Percentiles rank a stretch among this genome's conserved stretches.
Conservation (phyloP, 1,140 invertebrate genomes). For the Sinonovacula constricta region DNA sequence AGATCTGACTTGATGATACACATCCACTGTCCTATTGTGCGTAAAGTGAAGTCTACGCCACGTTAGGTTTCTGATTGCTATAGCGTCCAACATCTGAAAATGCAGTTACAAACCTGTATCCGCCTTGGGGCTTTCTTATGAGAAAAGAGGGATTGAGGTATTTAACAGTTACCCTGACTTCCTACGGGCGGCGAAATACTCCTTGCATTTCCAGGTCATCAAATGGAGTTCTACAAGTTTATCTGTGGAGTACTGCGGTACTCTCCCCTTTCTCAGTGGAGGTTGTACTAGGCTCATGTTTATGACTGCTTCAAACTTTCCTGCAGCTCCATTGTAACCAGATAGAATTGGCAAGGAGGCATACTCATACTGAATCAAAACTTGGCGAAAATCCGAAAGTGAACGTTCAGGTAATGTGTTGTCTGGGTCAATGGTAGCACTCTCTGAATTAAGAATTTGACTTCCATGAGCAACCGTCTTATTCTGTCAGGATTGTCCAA, state of each 20-base stretch:
- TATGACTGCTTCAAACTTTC: slow-evolving; percentile 34
- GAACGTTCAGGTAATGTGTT: neutral
- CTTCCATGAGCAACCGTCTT: neutral
- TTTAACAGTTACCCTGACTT: slow-evolving; percentile 35
- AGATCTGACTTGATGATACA: slow-evolving; percentile 43
- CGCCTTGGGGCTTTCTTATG: slow-evolving; percentile 6
- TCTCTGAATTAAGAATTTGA: neutral
- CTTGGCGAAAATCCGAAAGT: neutral
- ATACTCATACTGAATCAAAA: slow-evolving; percentile 30
- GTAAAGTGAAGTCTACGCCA: slow-evolving; percentile 10
- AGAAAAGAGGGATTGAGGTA: slow-evolving; percentile 55
- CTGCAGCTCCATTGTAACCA: slow-evolving; percentile 49
- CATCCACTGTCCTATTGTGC: slow-evolving; percentile 45
- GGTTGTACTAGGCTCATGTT: slow-evolving; percentile 55
- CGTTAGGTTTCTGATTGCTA: slow-evolving; percentile 24
- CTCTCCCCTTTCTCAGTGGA: slow-evolving; percentile 46
- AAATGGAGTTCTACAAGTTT: slow-evolving; percentile 51
- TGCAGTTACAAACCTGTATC: slow-evolving; percentile 17
- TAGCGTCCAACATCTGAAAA: slow-evolving; percentile 27
- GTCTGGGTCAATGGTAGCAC: slow-evolving; percentile 43
- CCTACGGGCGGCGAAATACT: slow-evolving; percentile 1
- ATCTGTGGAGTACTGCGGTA: slow-evolving; percentile 46
- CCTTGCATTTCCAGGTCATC: slow-evolving; percentile 39
- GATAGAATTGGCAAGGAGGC: slow-evolving; percentile 14
- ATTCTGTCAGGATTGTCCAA: neutral